Evolutionary conservation across 2,113 vertebrate species (phyloP), one percentile per base, ranked within the genome.

Genomic region (Circaetus cinerascens): DNA sequence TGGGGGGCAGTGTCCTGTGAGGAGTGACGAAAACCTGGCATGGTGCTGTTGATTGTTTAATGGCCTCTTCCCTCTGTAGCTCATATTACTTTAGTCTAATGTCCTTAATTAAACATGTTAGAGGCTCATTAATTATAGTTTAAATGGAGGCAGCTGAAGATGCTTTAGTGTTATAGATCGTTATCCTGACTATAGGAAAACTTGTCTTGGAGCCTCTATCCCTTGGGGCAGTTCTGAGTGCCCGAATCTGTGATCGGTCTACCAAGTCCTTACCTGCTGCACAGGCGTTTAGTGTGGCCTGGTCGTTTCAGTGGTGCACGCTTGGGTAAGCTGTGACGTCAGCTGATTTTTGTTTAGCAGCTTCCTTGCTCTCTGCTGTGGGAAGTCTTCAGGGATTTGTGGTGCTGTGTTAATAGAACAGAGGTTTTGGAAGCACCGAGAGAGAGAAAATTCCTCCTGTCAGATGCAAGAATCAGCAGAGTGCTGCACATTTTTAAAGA

Each of bases 351-450:
- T 72, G 40, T 93, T 62, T 3, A 95, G 88, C 66, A 67, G 55
- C 57, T 62, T 93, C 63, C 68, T 97, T 85, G 40, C 69, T 78
- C 46, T 68, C 22, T 5, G 2, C 57, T 84, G 75, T 90, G 88
- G 81, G 84, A 87, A 91, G 89, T 92, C 94, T 93, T 84, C 48
- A 81, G 88, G 83, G 88, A 85, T 88, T 92, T 95, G 89, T 91
- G 69, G 80, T 86, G 79, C 71, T 86, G 32, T 74, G 68, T 86
- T 96, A 97, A 71, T 74, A 57, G 71, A 75, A 72, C 80, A 87
- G 67, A 84, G 57, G 48, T 63, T 94, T 95, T 63, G 46, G 92
- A 76, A 83, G 66, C 87, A 68, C 34, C 1, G 6, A 64, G 63
- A 64, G 38, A 71, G 86, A 85, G 57, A 96, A 86, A 90, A 96